These are phyloP conservation scores for Byasa hedistus DNA, from an alignment of 2,888 invertebrate genomes.

Conservation along the genomic window DNA sequence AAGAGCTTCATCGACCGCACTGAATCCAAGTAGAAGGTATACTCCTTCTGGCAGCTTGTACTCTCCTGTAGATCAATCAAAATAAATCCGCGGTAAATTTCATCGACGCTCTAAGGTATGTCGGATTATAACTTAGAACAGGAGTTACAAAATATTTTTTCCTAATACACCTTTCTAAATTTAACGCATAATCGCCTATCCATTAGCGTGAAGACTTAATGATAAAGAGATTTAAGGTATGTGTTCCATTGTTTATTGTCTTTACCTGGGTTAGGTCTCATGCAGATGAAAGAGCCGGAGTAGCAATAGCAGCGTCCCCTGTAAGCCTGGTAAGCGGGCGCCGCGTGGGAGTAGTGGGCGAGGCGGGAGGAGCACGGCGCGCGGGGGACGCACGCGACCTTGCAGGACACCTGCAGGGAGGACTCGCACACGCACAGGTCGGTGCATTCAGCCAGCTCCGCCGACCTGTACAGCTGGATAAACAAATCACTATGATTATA, in stretches of 20 bases:
- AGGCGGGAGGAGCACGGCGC: conserved; percentile 93
- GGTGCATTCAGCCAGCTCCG: conserved; percentile 91
- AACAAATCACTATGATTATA: conserved; percentile 1
- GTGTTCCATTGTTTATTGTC: background rate
- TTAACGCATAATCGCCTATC: no score
- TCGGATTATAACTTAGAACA: no score
- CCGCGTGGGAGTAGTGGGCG: conserved; percentile 94
- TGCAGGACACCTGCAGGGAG: conserved; percentile 88
- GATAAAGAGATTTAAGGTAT: no score
- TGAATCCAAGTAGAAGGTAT: conserved; percentile 93
- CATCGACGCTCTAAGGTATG: no score
- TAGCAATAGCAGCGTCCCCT: conserved; percentile 94
- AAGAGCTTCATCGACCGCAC: conserved; percentile 91
- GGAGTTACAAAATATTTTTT: no score
- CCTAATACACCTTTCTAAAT: no score
- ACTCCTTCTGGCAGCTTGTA: conserved; percentile 91
- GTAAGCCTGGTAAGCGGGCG: conserved; percentile 94
- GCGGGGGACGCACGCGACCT: conserved; percentile 92
- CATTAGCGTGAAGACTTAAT: no score
- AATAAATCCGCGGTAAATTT: background rate
- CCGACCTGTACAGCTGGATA: conserved; percentile 88
- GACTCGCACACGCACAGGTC: conserved; percentile 93
- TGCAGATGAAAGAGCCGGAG: conserved; percentile 94
- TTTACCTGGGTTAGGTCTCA: conserved; percentile 85
- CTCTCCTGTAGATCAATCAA: conserved; percentile 73